These are phyloP conservation scores for Coreoperca whiteheadi DNA, from an alignment of 2,113 vertebrate species.

Conservation along the genomic window DNA sequence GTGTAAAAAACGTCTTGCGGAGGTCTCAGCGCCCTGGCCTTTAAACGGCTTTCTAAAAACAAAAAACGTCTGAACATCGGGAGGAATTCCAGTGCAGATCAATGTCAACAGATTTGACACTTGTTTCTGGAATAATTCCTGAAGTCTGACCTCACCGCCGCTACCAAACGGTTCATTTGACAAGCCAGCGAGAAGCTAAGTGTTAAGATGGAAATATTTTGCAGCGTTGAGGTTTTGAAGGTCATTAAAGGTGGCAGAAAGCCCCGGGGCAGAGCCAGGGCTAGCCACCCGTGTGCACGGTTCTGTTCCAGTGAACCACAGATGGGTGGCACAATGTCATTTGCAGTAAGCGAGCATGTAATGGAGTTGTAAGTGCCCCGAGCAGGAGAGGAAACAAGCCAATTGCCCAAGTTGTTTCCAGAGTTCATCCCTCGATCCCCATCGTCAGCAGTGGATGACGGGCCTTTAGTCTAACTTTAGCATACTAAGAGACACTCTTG, in stretches of 20 bases:
- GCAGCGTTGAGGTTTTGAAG: constrained; percentile 59
- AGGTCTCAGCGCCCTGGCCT: not conserved
- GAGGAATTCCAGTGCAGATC: not conserved
- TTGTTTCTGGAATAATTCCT: not conserved
- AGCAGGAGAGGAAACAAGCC: constrained; percentile 72
- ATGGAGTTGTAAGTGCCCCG: constrained; percentile 79
- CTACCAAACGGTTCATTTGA: not conserved
- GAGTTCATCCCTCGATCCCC: constrained; percentile 45
- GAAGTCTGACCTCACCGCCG: not conserved
- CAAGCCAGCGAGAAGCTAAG: not conserved
- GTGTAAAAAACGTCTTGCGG: not conserved
- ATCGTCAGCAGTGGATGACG: constrained; percentile 10
- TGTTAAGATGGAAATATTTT: constrained; percentile 14
- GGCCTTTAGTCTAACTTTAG: constrained; percentile 20
- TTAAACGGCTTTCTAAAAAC: constrained; percentile 2
- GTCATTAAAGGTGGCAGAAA: constrained; percentile 70
- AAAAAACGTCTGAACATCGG: not conserved
- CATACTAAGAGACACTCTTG: constrained; percentile 4
- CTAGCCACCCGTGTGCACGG: constrained; percentile 55
- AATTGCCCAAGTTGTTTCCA: constrained; percentile 66
- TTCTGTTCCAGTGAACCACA: constrained; percentile 74
- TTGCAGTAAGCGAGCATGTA: constrained; percentile 83
- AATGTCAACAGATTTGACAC: not conserved
- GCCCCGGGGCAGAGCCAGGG: constrained; percentile 49
- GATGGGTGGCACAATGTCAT: constrained; percentile 78